Base-by-base conservation (phyloP, 2,888 invertebrate species). In the Tillus elongatus region DNA sequence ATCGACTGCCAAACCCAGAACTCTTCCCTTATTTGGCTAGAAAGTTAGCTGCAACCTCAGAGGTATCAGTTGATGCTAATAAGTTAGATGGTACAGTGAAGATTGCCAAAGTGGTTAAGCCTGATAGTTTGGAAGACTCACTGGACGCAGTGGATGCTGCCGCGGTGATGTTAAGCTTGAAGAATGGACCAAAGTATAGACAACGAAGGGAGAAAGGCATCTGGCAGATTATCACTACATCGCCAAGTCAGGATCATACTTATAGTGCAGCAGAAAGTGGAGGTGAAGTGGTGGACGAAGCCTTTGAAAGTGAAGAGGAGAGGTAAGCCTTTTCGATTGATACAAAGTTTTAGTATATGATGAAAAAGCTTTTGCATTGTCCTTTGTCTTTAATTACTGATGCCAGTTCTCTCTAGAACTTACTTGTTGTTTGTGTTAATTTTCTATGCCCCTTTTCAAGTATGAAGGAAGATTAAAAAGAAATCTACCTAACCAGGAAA, bases 201-300 rank as follows among this genome's bases (percentile, higher is more conserved):
- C 41, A 45, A 40, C 50, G 48, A 36, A 53, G 46, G 44, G 52
- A 53, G 36, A 53, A 52, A 28, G 31, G 30, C 9, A 56, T 61
- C 36, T 64, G 66, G 42, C 70, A 71, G 52, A 79, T 90, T 47
- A 87, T 89, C 52, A 90, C 89, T 2, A 82, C 82, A 36, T 86
- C 85, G 54, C 88, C 90, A 1, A 89, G 88, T 65, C 88, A 89
- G 67, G 93, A 93, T 71, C 92, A 93, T 67, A 90, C 90, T 35
- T 93, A 92, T 69, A 89, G 88, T 54, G 78, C 78, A 42, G 71
- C 71, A 16, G 71, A 63, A 39, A 58, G 55, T 40, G 55, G 56
- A 28, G 49, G 48, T 49, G 36, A 67, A 43, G 71, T 69, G 37
- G 69, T 69, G 10, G 74, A 74, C 58, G 74, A 73, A 45, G 73